phyloP scores from a whole-genome alignment of 2,113 vertebrate species.

The Poeciliopsis retropinna region DNA sequence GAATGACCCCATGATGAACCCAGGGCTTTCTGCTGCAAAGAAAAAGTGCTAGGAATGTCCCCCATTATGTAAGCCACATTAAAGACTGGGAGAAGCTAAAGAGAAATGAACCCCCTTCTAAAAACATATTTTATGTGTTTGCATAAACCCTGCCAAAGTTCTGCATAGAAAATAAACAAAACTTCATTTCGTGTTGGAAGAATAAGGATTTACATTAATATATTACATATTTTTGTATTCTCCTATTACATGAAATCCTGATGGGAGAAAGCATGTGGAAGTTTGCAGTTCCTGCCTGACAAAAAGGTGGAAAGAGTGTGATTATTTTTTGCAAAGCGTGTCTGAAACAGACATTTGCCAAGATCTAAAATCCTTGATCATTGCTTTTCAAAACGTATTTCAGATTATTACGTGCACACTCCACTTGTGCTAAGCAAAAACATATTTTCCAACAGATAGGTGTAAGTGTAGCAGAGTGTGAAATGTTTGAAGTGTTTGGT shows the following conservation, averaged over 20 bases:
- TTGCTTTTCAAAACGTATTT: background rate
- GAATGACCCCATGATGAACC: too few relatives aligned
- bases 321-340: background rate
- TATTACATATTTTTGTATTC: background rate
- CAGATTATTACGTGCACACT: background rate
- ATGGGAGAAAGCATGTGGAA: background rate
- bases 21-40: too few relatives aligned
- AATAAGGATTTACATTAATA: background rate
- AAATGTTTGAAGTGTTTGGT: constrained; percentile 10
- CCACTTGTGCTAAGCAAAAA: constrained; percentile 1
- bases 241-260: background rate
- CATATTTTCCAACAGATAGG: background rate
- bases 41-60: too few relatives aligned
- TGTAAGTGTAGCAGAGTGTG: constrained; percentile 15
- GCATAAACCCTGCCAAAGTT: background rate
- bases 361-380: background rate
- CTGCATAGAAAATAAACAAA: background rate
- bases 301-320: background rate
- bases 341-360: background rate
- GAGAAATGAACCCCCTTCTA: background rate
- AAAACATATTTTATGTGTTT: background rate
- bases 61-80: too few relatives aligned
- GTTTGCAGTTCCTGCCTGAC: background rate
- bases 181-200: background rate
- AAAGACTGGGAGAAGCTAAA: too few relatives aligned